phyloP scores from a whole-genome alignment of 2,888 invertebrate genomes.

The Drosophila gaucha region DNA sequence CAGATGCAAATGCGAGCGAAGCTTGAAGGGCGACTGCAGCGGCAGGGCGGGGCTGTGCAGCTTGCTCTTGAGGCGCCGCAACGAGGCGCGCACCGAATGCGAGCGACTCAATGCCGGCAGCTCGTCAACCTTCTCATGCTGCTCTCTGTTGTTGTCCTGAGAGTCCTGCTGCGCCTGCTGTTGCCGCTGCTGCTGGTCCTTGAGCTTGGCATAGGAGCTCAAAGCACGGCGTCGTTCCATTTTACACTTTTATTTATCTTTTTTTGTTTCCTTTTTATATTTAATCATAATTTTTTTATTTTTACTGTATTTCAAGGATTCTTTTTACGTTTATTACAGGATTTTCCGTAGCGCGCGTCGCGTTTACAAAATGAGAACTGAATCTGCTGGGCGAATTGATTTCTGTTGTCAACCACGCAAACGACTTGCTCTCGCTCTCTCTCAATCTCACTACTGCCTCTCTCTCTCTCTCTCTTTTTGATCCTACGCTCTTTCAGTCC shows the following conservation, averaged over 20 bases:
- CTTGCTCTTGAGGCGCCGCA: slow-evolving; percentile 88
- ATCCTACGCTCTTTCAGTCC: not conserved
- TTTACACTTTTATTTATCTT: slow-evolving; percentile 11
- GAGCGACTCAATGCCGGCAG: slow-evolving; percentile 86
- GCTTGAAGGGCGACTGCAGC: slow-evolving; percentile 82
- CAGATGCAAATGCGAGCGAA: slow-evolving; percentile 68
- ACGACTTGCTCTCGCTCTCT: not conserved
- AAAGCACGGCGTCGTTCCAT: slow-evolving; percentile 81
- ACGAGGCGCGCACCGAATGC: slow-evolving; percentile 89
- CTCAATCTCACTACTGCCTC: not conserved
- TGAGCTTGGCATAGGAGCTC: slow-evolving; percentile 72
- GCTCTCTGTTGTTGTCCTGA: slow-evolving; percentile 17
- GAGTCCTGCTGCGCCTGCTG: slow-evolving; percentile 26
- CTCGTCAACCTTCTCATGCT: slow-evolving; percentile 25
- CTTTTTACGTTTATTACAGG: slow-evolving; percentile 31
- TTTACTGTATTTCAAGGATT: not conserved
- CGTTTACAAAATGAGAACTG: slow-evolving; percentile 56
- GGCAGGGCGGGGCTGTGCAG: slow-evolving; percentile 74
- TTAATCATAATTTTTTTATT: not conserved
- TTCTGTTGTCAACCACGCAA: slow-evolving; percentile 31
- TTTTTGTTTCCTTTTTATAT: not conserved
- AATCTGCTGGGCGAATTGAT: slow-evolving; percentile 55
- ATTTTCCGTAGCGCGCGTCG: slow-evolving; percentile 57
- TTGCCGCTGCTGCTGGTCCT: slow-evolving; percentile 42
- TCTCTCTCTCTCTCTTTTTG: not conserved